Percentiles rank a stretch among this genome's conserved stretches.
These are phyloP conservation scores for Drosophila testacea DNA, from an alignment of 2,888 invertebrate species.

Conservation along the genomic window DNA sequence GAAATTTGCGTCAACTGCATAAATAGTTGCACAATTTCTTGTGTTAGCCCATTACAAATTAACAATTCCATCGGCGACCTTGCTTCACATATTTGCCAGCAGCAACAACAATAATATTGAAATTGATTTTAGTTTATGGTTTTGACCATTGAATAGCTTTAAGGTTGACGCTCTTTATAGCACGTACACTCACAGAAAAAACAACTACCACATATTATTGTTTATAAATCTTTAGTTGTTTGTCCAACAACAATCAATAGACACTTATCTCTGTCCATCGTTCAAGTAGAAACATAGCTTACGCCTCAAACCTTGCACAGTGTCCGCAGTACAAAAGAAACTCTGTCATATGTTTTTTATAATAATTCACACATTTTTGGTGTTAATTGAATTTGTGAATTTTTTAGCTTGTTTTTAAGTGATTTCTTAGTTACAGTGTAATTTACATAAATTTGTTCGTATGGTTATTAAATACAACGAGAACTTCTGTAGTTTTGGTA, in stretches of 20 bases:
- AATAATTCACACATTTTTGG: neutral
- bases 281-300: constrained; percentile 7
- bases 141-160: constrained; percentile 31
- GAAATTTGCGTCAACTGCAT: constrained; percentile 50
- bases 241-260: constrained; percentile 31
- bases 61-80: constrained; percentile 44
- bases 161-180: constrained; percentile 53
- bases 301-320: constrained; percentile 28
- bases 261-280: constrained; percentile 15
- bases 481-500: too few species aligned
- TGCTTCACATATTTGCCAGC: constrained; percentile 45
- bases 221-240: constrained; percentile 39
- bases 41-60: constrained; percentile 20
- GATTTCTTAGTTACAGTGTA: neutral
- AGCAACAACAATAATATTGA: constrained; percentile 19
- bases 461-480: too few species aligned
- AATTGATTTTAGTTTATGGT: constrained; percentile 39
- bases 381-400: neutral
- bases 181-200: constrained; percentile 44
- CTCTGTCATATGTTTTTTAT: neutral
- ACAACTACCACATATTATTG: constrained; percentile 35
- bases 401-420: neutral
- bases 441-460: neutral
- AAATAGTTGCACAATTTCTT: constrained; percentile 54
- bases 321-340: constrained; percentile 12